Percentiles rank a stretch among this genome's conserved stretches.
These are phyloP conservation scores for Gallinago jamesoni DNA, from an alignment of 2,113 vertebrate genomes.

Conservation along the genomic window DNA sequence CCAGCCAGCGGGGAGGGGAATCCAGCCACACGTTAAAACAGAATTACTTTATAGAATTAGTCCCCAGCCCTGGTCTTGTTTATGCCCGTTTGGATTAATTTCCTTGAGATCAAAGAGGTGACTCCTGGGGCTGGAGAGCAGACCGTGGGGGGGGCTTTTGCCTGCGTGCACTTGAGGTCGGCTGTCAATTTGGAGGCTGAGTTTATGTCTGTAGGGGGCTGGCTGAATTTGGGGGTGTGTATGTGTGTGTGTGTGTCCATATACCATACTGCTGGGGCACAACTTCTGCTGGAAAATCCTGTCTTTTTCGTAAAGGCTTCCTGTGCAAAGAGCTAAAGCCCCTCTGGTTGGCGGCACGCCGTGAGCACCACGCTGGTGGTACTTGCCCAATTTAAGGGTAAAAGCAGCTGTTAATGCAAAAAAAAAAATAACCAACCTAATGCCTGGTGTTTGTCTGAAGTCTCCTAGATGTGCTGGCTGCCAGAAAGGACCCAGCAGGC, in stretches of 20 bases:
- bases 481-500: constrained; percentile 82
- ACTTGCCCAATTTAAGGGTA: neutral
- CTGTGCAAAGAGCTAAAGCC: neutral
- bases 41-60: neutral
- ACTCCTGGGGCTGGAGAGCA: neutral
- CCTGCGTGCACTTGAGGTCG: neutral
- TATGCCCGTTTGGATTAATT: constrained; percentile 27
- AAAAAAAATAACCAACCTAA: neutral
- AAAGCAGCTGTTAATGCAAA: neutral
- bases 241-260: neutral
- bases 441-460: constrained; percentile 59
- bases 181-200: neutral
- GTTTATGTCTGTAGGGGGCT: neutral
- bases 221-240: neutral
- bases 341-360: neutral
- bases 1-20: neutral
- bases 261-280: neutral
- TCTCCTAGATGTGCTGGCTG: constrained; percentile 83
- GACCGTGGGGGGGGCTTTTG: neutral
- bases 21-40: neutral
- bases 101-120: constrained; percentile 23
- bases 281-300: neutral
- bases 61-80: neutral
- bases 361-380: neutral
- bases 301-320: neutral